Evolutionary conservation across 2,888 invertebrate genomes (phyloP), one percentile per base, ranked within the genome.

Genomic region (Morpho achilles): DNA sequence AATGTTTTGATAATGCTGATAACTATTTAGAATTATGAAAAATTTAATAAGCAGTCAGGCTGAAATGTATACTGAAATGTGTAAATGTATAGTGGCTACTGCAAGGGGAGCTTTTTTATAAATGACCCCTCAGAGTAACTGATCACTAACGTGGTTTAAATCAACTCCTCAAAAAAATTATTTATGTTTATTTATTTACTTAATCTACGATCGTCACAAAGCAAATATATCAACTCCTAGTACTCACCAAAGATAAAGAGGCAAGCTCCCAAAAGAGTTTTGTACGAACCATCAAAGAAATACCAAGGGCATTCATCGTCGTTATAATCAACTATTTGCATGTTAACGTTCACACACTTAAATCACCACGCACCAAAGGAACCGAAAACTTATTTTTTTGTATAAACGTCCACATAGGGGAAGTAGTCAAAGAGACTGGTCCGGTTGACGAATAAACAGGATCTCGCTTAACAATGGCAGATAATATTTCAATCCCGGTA

Each of bases 221-320:
- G 5, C 5, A 5, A 3, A 32, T 32, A 32, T 32, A 5, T 32
- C 32, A 32, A 32, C 4, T 3, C 23, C 23, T 5, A 32, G 32
- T 32, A 84, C 91, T 80, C 72, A 92, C 92, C 92, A 73, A 91
- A 91, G 65, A 91, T 77, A 73, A 91, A 79, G 56, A 91, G 86
- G 73, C 91, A 91, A 65, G 86, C 82, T 73, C 92, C 92, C 66
- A 92, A 73, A 62, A 92, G 76, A 50, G 85, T 83, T 78, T 91
- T 91, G 70, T 90, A 90, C 49, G 92, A 91, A 79, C 86, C 79
- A 70, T 92, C 91, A 70, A 91, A 88, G 68, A 88, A 86, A 84
- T 87, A 91, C 89, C 88, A 91, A 66, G 91, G 90, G 73, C 91
- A 91, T 69, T 88, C 90, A 68, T 87, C 83, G 71, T 86, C 85